Percentiles rank a stretch among this genome's conserved stretches.
phyloP scores from a whole-genome alignment of 2,888 invertebrate genomes.

The Leucozona laternaria region DNA sequence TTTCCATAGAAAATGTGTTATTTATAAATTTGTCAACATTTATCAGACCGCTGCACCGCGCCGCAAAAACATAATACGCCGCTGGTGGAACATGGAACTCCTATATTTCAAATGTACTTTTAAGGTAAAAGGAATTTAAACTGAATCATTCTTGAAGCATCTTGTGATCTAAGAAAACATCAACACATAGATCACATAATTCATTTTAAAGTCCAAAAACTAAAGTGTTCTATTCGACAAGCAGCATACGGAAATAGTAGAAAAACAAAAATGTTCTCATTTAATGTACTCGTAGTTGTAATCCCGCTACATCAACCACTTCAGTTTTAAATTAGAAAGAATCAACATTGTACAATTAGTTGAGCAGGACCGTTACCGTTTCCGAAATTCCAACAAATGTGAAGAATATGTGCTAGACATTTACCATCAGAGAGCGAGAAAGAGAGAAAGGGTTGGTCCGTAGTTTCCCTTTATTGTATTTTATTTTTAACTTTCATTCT shows the following conservation, averaged over 20 bases:
- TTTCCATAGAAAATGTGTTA: too few species aligned
- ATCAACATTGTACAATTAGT: slow-evolving; percentile 29
- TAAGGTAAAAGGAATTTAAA: slow-evolving; percentile 17
- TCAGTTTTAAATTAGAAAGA: slow-evolving; percentile 48
- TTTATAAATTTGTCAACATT: too few species aligned
- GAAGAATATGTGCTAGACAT: slow-evolving; percentile 2
- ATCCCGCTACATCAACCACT: slow-evolving; percentile 35
- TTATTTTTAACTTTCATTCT: slow-evolving; percentile 61
- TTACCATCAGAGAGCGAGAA: not conserved
- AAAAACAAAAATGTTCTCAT: not conserved
- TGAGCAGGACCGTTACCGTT: slow-evolving; percentile 49
- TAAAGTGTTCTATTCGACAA: slow-evolving; percentile 13
- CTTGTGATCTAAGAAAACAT: slow-evolving; percentile 11
- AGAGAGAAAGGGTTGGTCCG: slow-evolving; percentile 22
- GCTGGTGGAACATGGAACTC: too few species aligned
- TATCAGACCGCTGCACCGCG: too few species aligned
- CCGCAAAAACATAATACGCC: too few species aligned
- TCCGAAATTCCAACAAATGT: slow-evolving; percentile 40
- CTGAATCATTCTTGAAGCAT: slow-evolving; percentile 11
- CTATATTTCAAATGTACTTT: not conserved
- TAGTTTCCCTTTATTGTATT: slow-evolving; percentile 48
- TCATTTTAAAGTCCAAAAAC: slow-evolving; percentile 35
- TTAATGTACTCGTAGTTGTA: not conserved
- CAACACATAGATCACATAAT: slow-evolving; percentile 50
- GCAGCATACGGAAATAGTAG: not conserved